A percentile compares a stretch with the other conserved stretches of the same genome.
These are phyloP conservation scores for Girardinichthys multiradiatus DNA, from an alignment of 2,113 vertebrate genomes.

Conservation along the genomic window DNA sequence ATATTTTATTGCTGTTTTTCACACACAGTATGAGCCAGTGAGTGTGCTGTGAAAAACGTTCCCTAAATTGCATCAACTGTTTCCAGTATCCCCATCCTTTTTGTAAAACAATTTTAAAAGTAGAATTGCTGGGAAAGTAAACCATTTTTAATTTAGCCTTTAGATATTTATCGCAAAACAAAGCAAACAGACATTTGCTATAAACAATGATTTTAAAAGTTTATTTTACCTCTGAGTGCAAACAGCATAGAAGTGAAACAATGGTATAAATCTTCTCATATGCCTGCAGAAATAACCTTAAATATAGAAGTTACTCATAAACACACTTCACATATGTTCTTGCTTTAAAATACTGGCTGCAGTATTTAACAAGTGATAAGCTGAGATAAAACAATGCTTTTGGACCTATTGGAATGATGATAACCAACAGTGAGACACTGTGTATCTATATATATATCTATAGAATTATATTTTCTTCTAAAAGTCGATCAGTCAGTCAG, in stretches of 20 bases:
- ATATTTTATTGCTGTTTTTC: not conserved
- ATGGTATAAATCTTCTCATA: not conserved
- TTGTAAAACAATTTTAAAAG: not conserved
- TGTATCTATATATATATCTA: too few relatives aligned
- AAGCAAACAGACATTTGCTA: not conserved
- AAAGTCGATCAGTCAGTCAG: too few relatives aligned
- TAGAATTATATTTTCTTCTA: too few relatives aligned
- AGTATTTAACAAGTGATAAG: not conserved
- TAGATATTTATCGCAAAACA: not conserved
- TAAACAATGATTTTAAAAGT: not conserved
- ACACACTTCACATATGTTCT: not conserved
- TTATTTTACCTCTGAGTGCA: not conserved
- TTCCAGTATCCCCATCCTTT: not conserved
- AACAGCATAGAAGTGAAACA: not conserved
- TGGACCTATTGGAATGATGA: not conserved
- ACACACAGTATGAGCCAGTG: not conserved
- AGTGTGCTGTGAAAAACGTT: not conserved
- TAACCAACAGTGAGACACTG: not conserved
- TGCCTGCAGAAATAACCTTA: not conserved
- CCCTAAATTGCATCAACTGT: not conserved
- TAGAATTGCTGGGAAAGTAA: not conserved
- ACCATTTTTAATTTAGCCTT: not conserved
- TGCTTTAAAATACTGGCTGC: not conserved
- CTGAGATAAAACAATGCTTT: not conserved
- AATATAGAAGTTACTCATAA: not conserved